Percentiles rank a stretch among this genome's conserved stretches.
phyloP scores from a whole-genome alignment of 2,113 vertebrate genomes.

The Platanista minor region DNA sequence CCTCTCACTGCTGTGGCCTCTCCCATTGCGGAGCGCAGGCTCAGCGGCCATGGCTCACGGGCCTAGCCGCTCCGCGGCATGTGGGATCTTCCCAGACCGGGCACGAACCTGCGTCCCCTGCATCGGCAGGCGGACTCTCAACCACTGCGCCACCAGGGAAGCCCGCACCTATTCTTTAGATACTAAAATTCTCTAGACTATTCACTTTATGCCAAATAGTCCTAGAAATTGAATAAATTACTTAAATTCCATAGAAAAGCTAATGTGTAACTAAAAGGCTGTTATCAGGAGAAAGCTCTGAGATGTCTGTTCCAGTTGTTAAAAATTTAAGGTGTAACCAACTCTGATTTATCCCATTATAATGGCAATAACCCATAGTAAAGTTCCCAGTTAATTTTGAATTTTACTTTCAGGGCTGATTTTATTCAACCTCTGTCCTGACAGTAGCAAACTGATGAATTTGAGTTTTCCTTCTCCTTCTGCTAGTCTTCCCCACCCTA shows the following conservation, averaged over 20 bases:
- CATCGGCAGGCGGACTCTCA: too few relatives aligned
- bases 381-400: not conserved
- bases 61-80: too few relatives aligned
- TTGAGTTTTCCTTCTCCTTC: not conserved
- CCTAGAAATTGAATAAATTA: conserved; percentile 37
- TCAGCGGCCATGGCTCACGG: too few relatives aligned
- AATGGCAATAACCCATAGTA: not conserved
- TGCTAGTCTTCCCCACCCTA: not conserved
- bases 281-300: not conserved
- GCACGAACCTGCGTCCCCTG: too few relatives aligned
- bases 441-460: not conserved
- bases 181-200: conserved; percentile 11
- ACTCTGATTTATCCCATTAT: not conserved
- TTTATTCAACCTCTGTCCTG: not conserved
- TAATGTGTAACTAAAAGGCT: conserved; percentile 25
- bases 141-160: too few relatives aligned
- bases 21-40: too few relatives aligned
- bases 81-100: too few relatives aligned
- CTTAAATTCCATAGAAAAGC: conserved; percentile 44
- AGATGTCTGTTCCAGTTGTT: not conserved
- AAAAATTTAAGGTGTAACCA: not conserved
- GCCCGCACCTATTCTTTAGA: not conserved
- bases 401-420: conserved; percentile 28
- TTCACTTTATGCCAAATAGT: not conserved
- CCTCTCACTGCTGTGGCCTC: too few relatives aligned